Evolutionary conservation across 92 coral and sea anemone genomes (phyloP).

Genomic region (Zoanthus solanderi): DNA sequence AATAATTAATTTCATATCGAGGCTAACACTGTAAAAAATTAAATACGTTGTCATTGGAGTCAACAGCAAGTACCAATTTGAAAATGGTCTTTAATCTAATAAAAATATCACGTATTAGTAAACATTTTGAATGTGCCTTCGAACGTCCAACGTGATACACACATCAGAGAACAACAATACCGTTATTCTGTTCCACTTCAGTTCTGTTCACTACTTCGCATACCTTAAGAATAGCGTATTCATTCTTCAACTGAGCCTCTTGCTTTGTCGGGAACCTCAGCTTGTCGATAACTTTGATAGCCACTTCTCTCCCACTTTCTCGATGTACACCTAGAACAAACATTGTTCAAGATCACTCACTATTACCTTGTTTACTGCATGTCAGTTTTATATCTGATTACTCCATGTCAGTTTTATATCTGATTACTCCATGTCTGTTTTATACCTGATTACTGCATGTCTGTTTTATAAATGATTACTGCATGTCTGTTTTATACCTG

Average conservation of each 20-base stretch:
- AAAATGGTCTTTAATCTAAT: no score
- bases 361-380: neutral
- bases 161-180: no score
- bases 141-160: no score
- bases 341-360: neutral
- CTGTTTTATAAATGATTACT: neutral
- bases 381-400: neutral
- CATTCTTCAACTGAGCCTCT: constrained; percentile 97
- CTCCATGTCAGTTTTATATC: neutral
- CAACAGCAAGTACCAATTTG: no score
- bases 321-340: constrained; percentile 89
- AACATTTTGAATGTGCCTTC: no score
- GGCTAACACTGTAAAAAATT: no score
- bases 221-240: constrained; percentile 95
- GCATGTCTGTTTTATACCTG: neutral
- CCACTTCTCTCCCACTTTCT: constrained; percentile 97
- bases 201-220: neutral
- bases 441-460: neutral
- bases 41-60: no score
- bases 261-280: constrained; percentile 98
- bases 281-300: constrained; percentile 96
- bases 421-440: neutral
- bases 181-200: no score
- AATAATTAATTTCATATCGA: no score
- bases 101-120: no score